Base-by-base conservation (phyloP, 1,140 invertebrate genomes). In the Nephotettix cincticeps region DNA sequence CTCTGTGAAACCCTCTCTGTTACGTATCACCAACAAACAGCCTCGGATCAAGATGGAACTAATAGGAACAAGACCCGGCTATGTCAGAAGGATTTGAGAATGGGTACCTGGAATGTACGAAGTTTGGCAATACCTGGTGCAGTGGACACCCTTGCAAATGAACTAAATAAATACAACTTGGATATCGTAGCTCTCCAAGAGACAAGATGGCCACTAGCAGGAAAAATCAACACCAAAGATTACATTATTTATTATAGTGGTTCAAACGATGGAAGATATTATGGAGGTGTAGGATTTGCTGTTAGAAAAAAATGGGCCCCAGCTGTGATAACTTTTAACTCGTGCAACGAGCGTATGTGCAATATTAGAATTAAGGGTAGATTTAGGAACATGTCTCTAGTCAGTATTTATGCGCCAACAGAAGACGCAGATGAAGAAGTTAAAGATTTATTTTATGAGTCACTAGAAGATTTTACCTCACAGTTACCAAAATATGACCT, bases 81-180 rank as follows among this genome's bases (percentile, higher is more conserved):
- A 68, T 27, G 29, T 23, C 40, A 27, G 11, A 14, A 36, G 14
- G 4, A n/a, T 14, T 19, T n/a, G 61, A 63, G 27, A 63, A 54
- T 65, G 43, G 68, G 69, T 68, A 75, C 74, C 61, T 75, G 74
- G 72, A 73, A 75, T 69, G 56, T 69, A 54, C 45, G 66, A 58
- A 75, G 56, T 63, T 23, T 73, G 19, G 29, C 64, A 65, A 58
- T 40, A 64, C 51, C 73, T 32, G 69, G 71, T 21, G 68, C 32
- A 32, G 45, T 63, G 21, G 29, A 51, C 17, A 73, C 30, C 25
- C 56, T 75, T 51, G 61, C 58, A 19, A 32, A 70, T 17, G 70
- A 75, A 72, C 47, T 75, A 25, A 13, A 23, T n/a, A 73, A 70
- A 71, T 73, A 74, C 32, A 69, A 74, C 45, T 56, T 75, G 43